phyloP scores from a whole-genome alignment of 2,113 vertebrate species.

The Archocentrus centrarchus region DNA sequence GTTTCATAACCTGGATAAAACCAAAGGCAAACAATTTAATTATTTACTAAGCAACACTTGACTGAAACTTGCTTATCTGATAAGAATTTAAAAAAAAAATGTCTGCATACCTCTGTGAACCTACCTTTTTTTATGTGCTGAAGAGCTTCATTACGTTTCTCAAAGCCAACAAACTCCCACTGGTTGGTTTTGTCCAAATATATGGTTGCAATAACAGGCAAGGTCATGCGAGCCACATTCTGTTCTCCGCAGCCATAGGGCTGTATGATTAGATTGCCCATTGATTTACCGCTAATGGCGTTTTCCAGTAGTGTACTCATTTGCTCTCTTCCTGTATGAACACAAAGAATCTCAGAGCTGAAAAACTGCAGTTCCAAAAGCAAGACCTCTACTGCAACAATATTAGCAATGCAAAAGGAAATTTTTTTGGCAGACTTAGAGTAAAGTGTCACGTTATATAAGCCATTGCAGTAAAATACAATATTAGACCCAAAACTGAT shows the following conservation, averaged over 20 bases:
- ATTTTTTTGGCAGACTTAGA: no score
- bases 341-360: background rate
- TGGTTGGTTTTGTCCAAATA: constrained; percentile 80
- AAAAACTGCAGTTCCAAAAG: no score
- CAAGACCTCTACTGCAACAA: no score
- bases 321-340: constrained; percentile 43
- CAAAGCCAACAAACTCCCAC: constrained; percentile 71
- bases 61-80: background rate
- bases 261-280: constrained; percentile 47
- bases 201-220: constrained; percentile 71
- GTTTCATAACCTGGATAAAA: constrained; percentile 40
- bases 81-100: background rate
- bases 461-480: no score
- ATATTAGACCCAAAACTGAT: no score
- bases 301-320: constrained; percentile 50
- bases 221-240: constrained; percentile 70
- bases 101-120: background rate
- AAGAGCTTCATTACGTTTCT: constrained; percentile 57
- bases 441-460: no score
- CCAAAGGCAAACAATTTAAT: background rate
- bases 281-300: constrained; percentile 59
- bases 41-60: background rate
- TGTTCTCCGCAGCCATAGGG: constrained; percentile 74
- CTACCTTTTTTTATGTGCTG: constrained; percentile 68
- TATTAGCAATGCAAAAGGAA: no score